Percentiles rank a stretch among this genome's conserved stretches.
phyloP scores from a whole-genome alignment of 2,888 invertebrate species.

The Parnassius orleans region DNA sequence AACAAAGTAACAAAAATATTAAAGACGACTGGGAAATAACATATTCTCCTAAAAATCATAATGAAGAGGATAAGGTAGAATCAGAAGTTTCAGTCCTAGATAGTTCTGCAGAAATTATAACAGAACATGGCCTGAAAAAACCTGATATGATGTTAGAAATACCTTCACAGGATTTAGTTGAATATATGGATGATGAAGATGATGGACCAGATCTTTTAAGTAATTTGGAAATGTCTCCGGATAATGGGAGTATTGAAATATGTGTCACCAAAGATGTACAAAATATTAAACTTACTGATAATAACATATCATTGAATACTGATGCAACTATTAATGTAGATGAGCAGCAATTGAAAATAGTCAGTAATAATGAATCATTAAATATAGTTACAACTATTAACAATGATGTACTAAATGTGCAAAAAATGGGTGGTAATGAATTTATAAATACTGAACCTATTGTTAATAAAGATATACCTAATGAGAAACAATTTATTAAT shows the following conservation, averaged over 20 bases:
- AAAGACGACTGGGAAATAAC: not conserved
- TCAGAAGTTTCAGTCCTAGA: slow-evolving; percentile 11
- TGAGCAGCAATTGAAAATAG: not conserved
- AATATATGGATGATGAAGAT: slow-evolving; percentile 38
- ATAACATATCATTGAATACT: not conserved
- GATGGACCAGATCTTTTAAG: slow-evolving; percentile 16
- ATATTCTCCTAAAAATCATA: not conserved
- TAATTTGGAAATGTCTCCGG: slow-evolving; percentile 15
- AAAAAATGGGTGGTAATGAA: too few species aligned
- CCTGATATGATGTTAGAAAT: slow-evolving; percentile 69
- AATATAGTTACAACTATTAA: too few species aligned
- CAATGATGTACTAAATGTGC: too few species aligned
- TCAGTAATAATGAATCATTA: not conserved
- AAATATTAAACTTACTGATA: not conserved
- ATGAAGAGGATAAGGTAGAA: not conserved
- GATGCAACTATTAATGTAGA: not conserved
- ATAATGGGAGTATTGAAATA: slow-evolving; percentile 6
- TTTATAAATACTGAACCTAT: too few species aligned
- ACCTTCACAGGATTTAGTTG: slow-evolving; percentile 57
- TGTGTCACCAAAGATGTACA: not conserved
- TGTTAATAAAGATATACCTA: too few species aligned
- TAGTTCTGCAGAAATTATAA: slow-evolving; percentile 23
- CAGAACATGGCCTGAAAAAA: slow-evolving; percentile 50
- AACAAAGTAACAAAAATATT: not conserved
- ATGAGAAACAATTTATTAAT: too few species aligned